Percentiles rank a stretch among this genome's conserved stretches.
Conservation (phyloP, 2,113 vertebrate genomes). For the Sclerurus mexicanus region DNA sequence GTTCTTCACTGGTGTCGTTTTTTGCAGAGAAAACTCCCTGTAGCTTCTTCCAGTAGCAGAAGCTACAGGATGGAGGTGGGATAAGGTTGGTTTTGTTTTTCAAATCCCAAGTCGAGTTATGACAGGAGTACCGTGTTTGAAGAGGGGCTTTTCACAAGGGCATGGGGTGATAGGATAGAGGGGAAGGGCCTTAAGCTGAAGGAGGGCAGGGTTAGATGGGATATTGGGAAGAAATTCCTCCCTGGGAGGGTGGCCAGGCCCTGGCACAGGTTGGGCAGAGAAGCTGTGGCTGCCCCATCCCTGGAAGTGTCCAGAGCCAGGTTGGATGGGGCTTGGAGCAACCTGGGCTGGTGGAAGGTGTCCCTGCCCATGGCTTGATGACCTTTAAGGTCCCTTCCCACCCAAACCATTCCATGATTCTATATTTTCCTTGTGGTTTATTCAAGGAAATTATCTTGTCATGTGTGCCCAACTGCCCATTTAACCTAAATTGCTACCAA, state of each 20-base stretch:
- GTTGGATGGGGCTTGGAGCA: rapidly evolving
- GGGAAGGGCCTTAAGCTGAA: neutral
- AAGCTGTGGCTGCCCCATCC: neutral
- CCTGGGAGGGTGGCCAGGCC: rapidly evolving
- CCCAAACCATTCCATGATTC: neutral
- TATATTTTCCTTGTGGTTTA: neutral
- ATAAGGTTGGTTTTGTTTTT: neutral
- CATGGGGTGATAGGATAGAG: too few relatives aligned
- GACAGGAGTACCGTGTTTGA: neutral
- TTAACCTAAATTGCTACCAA: neutral
- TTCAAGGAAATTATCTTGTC: neutral
- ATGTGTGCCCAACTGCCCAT: neutral
- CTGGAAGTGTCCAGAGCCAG: neutral
- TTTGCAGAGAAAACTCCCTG: rapidly evolving
- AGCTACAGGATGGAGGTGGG: neutral
- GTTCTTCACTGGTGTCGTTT: neutral
- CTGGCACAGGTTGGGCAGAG: neutral
- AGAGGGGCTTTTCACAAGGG: neutral
- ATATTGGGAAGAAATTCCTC: neutral
- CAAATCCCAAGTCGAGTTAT: rapidly evolving
- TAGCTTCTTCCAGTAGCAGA: neutral
- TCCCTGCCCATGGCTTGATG: neutral
- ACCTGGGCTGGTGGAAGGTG: rapidly evolving
- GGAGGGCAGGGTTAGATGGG: neutral
- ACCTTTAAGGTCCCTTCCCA: neutral